Percentiles rank a stretch among this genome's conserved stretches.
phyloP scores from a whole-genome alignment of 2,113 vertebrate species.

The Notiomystis cincta region DNA sequence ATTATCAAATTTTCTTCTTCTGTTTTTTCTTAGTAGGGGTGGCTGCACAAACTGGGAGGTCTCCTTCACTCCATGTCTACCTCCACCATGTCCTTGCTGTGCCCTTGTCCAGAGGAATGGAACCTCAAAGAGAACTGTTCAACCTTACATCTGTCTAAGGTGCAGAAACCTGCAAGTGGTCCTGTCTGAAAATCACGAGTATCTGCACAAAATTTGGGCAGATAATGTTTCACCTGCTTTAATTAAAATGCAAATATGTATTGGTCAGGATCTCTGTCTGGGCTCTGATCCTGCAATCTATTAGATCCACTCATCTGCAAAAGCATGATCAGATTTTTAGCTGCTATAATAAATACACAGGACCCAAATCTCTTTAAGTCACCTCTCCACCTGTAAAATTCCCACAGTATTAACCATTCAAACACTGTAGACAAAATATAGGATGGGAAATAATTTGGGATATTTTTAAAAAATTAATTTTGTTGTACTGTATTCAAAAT shows the following conservation, averaged over 20 bases:
- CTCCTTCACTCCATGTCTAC: not conserved
- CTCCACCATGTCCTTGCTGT: not conserved
- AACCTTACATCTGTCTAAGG: not conserved
- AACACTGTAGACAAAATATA: not conserved
- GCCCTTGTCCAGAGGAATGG: not conserved
- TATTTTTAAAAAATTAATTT: conserved; percentile 1
- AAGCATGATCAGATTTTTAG: not conserved
- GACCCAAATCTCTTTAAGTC: not conserved
- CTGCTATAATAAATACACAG: not conserved
- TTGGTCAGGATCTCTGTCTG: not conserved
- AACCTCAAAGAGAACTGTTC: not conserved
- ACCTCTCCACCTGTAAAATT: not conserved
- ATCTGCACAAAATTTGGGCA: not conserved
- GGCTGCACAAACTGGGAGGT: not conserved
- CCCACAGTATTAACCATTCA: not conserved
- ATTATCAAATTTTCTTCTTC: not conserved
- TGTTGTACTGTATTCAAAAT: not conserved
- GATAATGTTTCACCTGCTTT: not conserved
- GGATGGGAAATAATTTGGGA: not conserved
- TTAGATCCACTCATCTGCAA: not conserved
- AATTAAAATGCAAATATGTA: not conserved
- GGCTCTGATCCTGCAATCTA: not conserved
- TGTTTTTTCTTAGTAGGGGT: not conserved
- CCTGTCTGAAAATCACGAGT: not conserved
- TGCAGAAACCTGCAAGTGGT: not conserved